Conservation (phyloP, 2,888 invertebrate genomes). For the Amphipoea lucens region DNA sequence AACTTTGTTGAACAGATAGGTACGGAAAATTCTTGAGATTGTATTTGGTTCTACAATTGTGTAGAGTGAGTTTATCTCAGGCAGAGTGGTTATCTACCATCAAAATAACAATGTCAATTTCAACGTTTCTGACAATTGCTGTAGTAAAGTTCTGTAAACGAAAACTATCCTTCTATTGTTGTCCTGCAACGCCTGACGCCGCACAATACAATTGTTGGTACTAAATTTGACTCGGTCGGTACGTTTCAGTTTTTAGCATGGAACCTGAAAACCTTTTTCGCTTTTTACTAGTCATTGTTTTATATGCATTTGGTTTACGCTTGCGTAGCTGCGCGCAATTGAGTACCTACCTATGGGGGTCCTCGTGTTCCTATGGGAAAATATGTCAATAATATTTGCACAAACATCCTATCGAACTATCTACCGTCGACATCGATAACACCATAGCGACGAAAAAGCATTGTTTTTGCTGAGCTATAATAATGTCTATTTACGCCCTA, state of each 20-base stretch:
- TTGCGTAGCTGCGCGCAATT: background rate
- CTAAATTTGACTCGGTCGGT: slow-evolving; percentile 24
- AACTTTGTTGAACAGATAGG: background rate
- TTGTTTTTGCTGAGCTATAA: background rate
- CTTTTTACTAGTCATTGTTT: slow-evolving; percentile 21
- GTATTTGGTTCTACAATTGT: background rate
- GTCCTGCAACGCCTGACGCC: slow-evolving; percentile 18
- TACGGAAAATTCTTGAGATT: background rate
- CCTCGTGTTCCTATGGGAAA: background rate
- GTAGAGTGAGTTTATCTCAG: background rate
- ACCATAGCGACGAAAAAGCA: background rate
- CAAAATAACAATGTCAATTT: slow-evolving; percentile 5
- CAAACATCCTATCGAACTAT: background rate
- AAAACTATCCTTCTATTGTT: slow-evolving; percentile 39
- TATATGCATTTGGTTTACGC: slow-evolving; percentile 4
- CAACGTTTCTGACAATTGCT: slow-evolving; percentile 9
- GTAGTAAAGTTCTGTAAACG: slow-evolving; percentile 16
- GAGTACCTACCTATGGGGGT: background rate
- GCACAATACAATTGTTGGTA: slow-evolving; percentile 39
- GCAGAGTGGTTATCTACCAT: background rate
- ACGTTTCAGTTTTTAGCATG: slow-evolving; percentile 27
- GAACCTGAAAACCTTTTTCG: slow-evolving; percentile 14
- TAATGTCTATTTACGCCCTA: too few species aligned
- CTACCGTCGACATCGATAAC: background rate
- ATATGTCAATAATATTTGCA: background rate